Conservation (phyloP, 2,888 invertebrate genomes). For the Tachystola acroxantha region DNA sequence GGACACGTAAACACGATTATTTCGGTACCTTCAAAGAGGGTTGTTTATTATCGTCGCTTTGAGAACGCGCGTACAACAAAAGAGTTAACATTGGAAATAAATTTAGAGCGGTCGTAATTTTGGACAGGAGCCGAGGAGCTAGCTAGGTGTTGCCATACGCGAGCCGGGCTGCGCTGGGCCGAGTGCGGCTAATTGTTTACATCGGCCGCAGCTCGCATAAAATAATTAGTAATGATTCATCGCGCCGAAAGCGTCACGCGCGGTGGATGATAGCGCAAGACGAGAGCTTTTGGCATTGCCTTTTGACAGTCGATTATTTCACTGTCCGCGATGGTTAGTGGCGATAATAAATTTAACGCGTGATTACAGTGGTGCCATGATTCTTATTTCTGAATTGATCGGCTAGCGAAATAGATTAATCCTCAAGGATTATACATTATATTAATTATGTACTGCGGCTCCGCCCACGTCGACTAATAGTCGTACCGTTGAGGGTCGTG, state of each 20-base stretch:
- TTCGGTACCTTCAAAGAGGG: slow-evolving; percentile 61
- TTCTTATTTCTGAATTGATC: slow-evolving; percentile 2
- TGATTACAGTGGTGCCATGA: slow-evolving; percentile 32
- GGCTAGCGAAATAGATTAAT: not conserved
- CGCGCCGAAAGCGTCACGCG: slow-evolving; percentile 55
- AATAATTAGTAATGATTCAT: slow-evolving; percentile 72
- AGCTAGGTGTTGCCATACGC: slow-evolving; percentile 33
- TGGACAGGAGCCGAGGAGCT: slow-evolving; percentile 44
- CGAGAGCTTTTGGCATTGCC: slow-evolving; percentile 64
- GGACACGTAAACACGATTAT: slow-evolving; percentile 53
- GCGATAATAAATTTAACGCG: slow-evolving; percentile 54
- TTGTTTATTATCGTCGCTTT: slow-evolving; percentile 49
- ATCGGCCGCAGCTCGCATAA: slow-evolving; percentile 39
- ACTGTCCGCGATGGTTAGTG: slow-evolving; percentile 64
- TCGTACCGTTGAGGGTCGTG: too few relatives aligned
- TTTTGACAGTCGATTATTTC: slow-evolving; percentile 71
- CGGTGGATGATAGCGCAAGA: slow-evolving; percentile 42
- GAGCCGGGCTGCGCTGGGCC: slow-evolving; percentile 4
- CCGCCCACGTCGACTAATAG: too few relatives aligned
- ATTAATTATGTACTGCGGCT: too few relatives aligned
- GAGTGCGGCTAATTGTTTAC: slow-evolving; percentile 44
- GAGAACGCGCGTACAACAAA: slow-evolving; percentile 50
- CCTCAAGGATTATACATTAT: not conserved
- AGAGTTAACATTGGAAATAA: slow-evolving; percentile 56
- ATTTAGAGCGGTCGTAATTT: slow-evolving; percentile 50